phyloP scores from a whole-genome alignment of 2,888 invertebrate genomes.

The Plebejus argus region DNA sequence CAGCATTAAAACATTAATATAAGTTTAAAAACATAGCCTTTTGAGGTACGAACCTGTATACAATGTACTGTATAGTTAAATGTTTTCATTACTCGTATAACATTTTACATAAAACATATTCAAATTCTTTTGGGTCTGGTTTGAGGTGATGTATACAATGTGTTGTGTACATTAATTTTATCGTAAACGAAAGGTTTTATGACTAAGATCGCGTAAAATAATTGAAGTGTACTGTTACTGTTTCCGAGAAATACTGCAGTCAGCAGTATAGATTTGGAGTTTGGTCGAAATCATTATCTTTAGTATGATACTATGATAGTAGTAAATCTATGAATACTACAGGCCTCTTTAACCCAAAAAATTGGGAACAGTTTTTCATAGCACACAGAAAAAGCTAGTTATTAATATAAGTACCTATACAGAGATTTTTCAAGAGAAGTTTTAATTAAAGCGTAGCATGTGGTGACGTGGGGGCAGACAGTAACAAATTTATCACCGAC shows the following conservation, averaged over 20 bases:
- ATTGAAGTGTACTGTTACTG: not conserved
- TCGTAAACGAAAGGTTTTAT: not conserved
- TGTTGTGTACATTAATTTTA: not conserved
- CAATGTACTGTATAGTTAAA: not conserved
- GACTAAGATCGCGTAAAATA: not conserved
- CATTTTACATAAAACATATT: not conserved
- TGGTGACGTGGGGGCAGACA: not conserved
- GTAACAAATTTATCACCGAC: constrained; percentile 24
- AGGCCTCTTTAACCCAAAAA: not conserved
- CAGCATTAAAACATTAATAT: not conserved
- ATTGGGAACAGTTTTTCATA: not conserved
- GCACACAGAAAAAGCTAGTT: not conserved
- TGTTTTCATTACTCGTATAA: not conserved
- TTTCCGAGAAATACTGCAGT: too few relatives aligned
- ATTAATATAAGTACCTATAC: too few relatives aligned
- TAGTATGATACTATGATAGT: too few relatives aligned
- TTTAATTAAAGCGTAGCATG: constrained; percentile 12
- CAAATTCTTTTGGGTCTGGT: not conserved
- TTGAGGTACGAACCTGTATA: not conserved
- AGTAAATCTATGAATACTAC: not conserved
- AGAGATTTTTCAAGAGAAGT: constrained; percentile 14
- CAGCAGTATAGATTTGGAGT: too few relatives aligned
- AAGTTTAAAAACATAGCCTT: not conserved
- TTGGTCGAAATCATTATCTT: too few relatives aligned
- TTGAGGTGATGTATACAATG: not conserved